Percentiles rank a stretch among this genome's conserved stretches.
These are phyloP conservation scores for Apis dorsata DNA, from an alignment of 1,140 invertebrate genomes.

Conservation along the genomic window DNA sequence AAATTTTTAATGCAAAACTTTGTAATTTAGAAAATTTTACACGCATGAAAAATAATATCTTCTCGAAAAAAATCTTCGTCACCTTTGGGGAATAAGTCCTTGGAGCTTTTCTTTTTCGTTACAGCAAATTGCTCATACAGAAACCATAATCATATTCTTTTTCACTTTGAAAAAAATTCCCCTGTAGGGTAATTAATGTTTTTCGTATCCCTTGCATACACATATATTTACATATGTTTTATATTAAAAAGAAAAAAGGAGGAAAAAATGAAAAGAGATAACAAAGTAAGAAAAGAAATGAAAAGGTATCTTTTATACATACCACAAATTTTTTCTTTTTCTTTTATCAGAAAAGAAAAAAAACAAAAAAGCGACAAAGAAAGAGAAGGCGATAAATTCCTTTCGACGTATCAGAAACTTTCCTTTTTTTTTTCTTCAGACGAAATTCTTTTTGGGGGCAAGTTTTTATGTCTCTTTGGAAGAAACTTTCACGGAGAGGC, in stretches of 20 bases:
- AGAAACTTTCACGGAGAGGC: neutral
- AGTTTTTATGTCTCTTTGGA: neutral
- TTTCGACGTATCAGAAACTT: neutral
- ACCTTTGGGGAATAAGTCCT: neutral
- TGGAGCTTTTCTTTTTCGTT: neutral
- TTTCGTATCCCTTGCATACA: neutral
- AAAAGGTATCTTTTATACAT: too few species aligned
- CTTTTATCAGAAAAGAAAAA: neutral
- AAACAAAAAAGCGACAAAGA: neutral
- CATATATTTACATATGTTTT: too few species aligned
- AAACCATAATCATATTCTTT: neutral
- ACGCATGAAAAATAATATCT: neutral
- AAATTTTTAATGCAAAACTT: neutral
- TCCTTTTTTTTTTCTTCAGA: neutral
- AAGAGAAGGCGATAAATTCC: neutral
- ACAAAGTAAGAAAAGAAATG: too few species aligned
- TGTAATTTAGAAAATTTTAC: too few species aligned
- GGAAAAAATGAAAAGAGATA: too few species aligned
- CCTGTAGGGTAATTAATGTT: neutral
- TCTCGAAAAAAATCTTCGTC: neutral
- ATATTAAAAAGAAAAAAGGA: too few species aligned
- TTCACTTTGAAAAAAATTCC: neutral
- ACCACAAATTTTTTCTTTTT: neutral
- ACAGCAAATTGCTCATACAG: neutral
- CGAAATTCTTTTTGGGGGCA: neutral